Base-by-base conservation (phyloP, 2,797 vertebrate species). In the Gila robusta region DNA sequence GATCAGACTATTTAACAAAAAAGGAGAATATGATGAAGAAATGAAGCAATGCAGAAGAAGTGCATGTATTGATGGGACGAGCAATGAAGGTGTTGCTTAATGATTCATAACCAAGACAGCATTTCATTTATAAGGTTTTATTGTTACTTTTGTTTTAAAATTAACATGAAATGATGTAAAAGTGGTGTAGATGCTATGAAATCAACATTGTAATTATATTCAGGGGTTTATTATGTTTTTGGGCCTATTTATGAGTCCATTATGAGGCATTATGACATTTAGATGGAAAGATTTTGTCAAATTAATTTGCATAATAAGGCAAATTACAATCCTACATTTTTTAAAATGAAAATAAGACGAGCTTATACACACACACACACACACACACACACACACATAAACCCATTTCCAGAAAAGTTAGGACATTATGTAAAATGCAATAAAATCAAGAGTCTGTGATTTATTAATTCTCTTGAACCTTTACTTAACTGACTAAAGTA, bases 1-100 rank as follows among this genome's bases (percentile, higher is more conserved):
- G 19, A 84, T 73, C 37, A 73, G 71, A 6, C 62, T 73, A 64
- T 83, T 80, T 54, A 71, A 86, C 28, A 19, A 5, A 84, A n/a
- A 23, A 81, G 23, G 19, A 49, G 52, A 81, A 66, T 39, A 73
- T 47, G 77, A 54, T 28, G 44, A 84, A 37, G 35, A 86, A 81
- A 11, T 73, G 0, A 52, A 52, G 56, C 37, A 70, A 19, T 79
- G 32, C 21, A 71, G 16, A 28, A 44, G 54, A 28, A 44, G 54
- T 32, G 3, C 16, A 71, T 70, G 23, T 71, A 35, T 81, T 37
- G 5, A 59, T 59, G n/a, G 52, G 26, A 72, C 17, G n/a, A 39
- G 23, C 35, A 41, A 71, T 1, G n/a, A 59, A 11, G 1, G 7
- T 56, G 10, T 37, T 26, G 10, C 9, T 47, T 35, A 19, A 12